These are phyloP conservation scores for Napeogenes sylphis DNA, from an alignment of 2,888 invertebrate species.

Conservation along the genomic window DNA sequence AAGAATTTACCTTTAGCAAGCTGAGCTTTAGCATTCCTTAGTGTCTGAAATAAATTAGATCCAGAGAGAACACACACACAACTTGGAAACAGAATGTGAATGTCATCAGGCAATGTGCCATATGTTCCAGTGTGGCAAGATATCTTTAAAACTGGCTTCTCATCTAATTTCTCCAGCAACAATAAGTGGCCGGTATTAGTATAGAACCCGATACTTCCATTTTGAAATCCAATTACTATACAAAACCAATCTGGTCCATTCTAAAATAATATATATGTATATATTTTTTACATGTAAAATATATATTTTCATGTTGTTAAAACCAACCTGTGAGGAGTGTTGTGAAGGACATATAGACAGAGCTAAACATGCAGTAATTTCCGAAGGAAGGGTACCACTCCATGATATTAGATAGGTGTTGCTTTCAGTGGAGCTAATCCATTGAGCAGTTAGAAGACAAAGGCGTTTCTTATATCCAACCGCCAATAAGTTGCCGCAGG, in stretches of 20 bases:
- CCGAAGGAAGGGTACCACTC: constrained; percentile 67
- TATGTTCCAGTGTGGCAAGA: constrained; percentile 84
- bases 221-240: constrained; percentile 89
- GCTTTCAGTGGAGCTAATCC: constrained; percentile 66
- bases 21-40: constrained; percentile 87
- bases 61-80: constrained; percentile 87
- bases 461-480: constrained; percentile 62
- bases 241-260: constrained; percentile 95
- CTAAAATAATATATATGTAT: constrained; percentile 44
- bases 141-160: constrained; percentile 85
- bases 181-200: constrained; percentile 91
- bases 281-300: constrained; percentile 1
- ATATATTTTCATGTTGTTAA: neutral
- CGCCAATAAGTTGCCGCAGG: constrained; percentile 65
- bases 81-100: constrained; percentile 84
- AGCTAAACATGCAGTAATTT: constrained; percentile 56
- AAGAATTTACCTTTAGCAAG: constrained; percentile 83
- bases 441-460: constrained; percentile 65
- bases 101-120: constrained; percentile 80
- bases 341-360: constrained; percentile 66
- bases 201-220: constrained; percentile 91
- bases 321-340: constrained; percentile 67
- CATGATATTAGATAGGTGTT: constrained; percentile 68
- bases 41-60: constrained; percentile 86
- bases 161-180: constrained; percentile 89